Base-by-base conservation (phyloP, 1,140 invertebrate genomes). In the Drosophila equinoxialis region DNA sequence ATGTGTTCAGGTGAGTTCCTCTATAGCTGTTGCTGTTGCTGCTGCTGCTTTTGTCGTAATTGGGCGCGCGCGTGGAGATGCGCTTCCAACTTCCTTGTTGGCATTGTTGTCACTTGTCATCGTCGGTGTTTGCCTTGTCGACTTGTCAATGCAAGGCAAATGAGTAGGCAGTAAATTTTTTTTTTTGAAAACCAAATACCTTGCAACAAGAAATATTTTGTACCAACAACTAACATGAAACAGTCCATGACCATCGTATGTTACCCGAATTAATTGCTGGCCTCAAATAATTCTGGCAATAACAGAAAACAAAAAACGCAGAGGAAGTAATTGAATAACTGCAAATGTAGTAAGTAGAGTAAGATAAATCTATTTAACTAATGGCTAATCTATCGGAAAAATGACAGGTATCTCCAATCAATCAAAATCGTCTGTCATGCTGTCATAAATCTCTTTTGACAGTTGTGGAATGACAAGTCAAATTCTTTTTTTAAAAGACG, bases 21-120 rank as follows among this genome's bases (percentile, higher is more conserved):
- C 45, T 33, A 55, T 11, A 23, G 11, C 13, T 51, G 48, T 11
- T 20, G 17, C 7, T 23, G 20, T 1, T 41, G 45, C 57, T 39
- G 64, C 37, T 70, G 57, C 65, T 70, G 71, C 79, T 68, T 79
- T 82, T 79, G 83, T 86, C 83, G 83, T 86, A 87, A 87, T 86
- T 86, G 83, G 79, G 65, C 67, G 83, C 69, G 83, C 82, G 82
- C 76, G 83, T 87, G 79, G 83, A 83, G 83, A 86, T 86, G 83
- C 68, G 72, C 79, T 68, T 58, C 60, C 71, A 70, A 86, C 83
- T 86, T 86, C 83, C 83, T 86, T 77, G 83, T 86, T 86, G 75
- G 66, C 75, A 68, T 81, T 80, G 74, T 69, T 74, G 74, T 57
- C 67, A 65, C 66, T 59, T 55, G 69, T 62, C 62, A 58, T 30